Conservation (phyloP, 2,888 invertebrate species). For the Philhelius pedissequus region DNA sequence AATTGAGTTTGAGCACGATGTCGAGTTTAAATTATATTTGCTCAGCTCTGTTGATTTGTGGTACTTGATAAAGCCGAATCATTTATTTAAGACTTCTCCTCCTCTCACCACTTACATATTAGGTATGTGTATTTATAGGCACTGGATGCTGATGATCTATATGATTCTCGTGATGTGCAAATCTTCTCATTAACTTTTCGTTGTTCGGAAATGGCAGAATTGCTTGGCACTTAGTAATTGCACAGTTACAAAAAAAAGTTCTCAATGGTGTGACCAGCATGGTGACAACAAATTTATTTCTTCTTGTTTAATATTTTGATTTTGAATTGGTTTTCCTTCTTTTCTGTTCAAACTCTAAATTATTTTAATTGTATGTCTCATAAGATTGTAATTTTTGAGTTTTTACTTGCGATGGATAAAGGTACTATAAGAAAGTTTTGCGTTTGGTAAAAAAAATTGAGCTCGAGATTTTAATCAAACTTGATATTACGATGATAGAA, state of each 20-base stretch:
- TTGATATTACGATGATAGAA: no score
- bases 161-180: slow-evolving; percentile 19
- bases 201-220: background rate
- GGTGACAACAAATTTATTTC: background rate
- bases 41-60: background rate
- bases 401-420: no score
- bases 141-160: slow-evolving; percentile 1
- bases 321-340: no score
- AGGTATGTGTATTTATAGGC: background rate
- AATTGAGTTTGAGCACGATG: slow-evolving; percentile 50
- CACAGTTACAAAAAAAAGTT: background rate
- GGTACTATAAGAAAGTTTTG: no score
- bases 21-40: background rate
- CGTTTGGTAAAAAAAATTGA: no score
- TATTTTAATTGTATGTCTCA: no score
- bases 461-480: no score
- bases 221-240: slow-evolving; percentile 27
- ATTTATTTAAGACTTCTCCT: slow-evolving; percentile 33
- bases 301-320: no score
- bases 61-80: slow-evolving; percentile 23
- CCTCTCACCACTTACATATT: background rate
- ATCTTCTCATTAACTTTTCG: slow-evolving; percentile 15
- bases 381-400: no score
- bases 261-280: background rate
- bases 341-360: no score